Evolutionary conservation across 2,113 vertebrate genomes (phyloP), one percentile per base, ranked within the genome.

Genomic region (Psophia crepitans): DNA sequence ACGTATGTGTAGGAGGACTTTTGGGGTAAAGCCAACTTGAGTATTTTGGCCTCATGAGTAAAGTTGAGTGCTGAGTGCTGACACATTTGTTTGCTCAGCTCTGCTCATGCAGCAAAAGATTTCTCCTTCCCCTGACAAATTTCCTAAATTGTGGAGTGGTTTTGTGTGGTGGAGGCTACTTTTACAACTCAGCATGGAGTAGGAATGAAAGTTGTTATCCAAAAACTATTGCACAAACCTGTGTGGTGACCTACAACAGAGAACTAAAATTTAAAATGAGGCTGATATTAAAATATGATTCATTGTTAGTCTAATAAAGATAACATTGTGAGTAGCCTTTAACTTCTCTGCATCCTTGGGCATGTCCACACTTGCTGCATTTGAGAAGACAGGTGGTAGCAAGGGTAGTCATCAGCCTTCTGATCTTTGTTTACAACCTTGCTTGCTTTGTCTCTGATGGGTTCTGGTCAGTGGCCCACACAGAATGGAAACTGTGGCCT

Each of bases 31-130:
- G 87, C 89, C 89, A 92, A 51, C 57, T 75, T 69, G 66, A 89
- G 41, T 10, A 79, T 96, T 96, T 91, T 92, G 86, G 94, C 81
- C 89, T 96, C 57, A 11, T 76, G 90, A 94, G 89, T 95, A 89
- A 92, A 91, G 92, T 73, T 76, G 90, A 95, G 73, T 61, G 91
- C 86, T 90, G 82, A 84, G 61, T 90, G 92, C 90, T 93, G 92
- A 93, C 95, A 93, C 65, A 82, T 90, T 84, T 95, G 85, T 94
- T 94, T 91, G 77, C 48, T 93, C 58, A 87, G 81, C 66, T 82
- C 77, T 96, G 89, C 89, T 49, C 0, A 2, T 1, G 2, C 74
- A 91, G 46, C 41, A 69, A 57, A 92, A 81, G 65, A 46, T 79
- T 87, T 87, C 77, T 90, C 32, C 28, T 61, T 95, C 33, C 33